Evolutionary conservation across 2,797 vertebrate species (phyloP).

Genomic region (Leontocebus nigricollis): DNA sequence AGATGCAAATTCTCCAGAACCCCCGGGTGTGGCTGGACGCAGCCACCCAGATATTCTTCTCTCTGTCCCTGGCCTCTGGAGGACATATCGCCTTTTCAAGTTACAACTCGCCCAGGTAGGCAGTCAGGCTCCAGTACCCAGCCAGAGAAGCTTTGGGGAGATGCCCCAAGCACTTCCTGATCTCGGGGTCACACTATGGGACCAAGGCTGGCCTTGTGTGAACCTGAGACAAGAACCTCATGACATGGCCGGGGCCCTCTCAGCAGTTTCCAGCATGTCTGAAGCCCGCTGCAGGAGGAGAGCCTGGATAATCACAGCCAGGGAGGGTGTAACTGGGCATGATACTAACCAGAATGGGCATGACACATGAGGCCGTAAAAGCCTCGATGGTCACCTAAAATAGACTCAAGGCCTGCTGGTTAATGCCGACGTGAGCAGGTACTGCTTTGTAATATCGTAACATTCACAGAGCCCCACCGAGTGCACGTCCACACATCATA

Average conservation of each 20-base stretch:
- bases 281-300: accelerated
- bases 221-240: not conserved
- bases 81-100: conserved; percentile 96
- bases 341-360: too few relatives aligned
- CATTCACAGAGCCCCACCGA: not conserved
- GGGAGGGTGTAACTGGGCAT: not conserved
- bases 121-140: not conserved
- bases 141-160: not conserved
- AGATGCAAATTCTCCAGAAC: conserved; percentile 87
- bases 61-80: conserved; percentile 93
- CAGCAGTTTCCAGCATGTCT: not conserved
- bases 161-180: accelerated
- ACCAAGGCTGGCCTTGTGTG: not conserved
- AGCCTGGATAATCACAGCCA: not conserved
- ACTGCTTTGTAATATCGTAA: accelerated
- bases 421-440: not conserved
- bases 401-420: not conserved
- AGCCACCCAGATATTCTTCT: conserved; percentile 96
- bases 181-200: not conserved
- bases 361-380: not conserved
- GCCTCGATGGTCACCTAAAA: accelerated
- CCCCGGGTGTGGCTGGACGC: conserved; percentile 95
- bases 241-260: accelerated
- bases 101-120: conserved; percentile 90
- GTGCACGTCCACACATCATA: not conserved